Percentiles rank a stretch among this genome's conserved stretches.
These are phyloP conservation scores for Gymnarchus niloticus DNA, from an alignment of 2,113 vertebrate genomes.

Conservation along the genomic window DNA sequence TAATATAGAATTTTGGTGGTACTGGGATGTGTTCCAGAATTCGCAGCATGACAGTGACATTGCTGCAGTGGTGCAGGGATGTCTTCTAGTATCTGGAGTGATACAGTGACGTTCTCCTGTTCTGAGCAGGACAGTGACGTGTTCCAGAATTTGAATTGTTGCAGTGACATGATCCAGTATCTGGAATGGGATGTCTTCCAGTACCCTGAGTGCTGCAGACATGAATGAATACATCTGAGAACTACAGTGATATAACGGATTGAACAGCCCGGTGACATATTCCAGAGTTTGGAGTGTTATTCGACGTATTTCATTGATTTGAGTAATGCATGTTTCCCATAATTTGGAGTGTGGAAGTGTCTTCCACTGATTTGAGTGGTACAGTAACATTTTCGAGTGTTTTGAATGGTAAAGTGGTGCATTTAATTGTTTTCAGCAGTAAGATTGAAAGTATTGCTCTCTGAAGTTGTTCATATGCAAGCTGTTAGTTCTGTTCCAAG, in stretches of 20 bases:
- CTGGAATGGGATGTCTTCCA: not conserved
- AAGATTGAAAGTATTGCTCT: not conserved
- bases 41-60: too few species aligned
- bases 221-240: not conserved
- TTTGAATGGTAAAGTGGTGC: too few species aligned
- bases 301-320: not conserved
- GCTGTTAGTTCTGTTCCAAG: too few species aligned
- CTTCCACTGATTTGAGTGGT: not conserved
- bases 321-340: not conserved
- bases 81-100: not conserved
- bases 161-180: not conserved
- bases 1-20: not conserved
- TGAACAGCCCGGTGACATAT: not conserved
- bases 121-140: not conserved
- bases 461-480: too few species aligned
- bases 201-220: not conserved
- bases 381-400: not conserved
- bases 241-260: not conserved
- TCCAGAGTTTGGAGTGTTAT: not conserved
- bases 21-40: not conserved
- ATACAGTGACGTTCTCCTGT: not conserved
- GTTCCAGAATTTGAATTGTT: not conserved
- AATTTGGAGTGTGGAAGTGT: not conserved
- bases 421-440: not conserved
- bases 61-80: too few species aligned